phyloP scores from a whole-genome alignment of 2,888 invertebrate species.

The Sminthurinus aureus region DNA sequence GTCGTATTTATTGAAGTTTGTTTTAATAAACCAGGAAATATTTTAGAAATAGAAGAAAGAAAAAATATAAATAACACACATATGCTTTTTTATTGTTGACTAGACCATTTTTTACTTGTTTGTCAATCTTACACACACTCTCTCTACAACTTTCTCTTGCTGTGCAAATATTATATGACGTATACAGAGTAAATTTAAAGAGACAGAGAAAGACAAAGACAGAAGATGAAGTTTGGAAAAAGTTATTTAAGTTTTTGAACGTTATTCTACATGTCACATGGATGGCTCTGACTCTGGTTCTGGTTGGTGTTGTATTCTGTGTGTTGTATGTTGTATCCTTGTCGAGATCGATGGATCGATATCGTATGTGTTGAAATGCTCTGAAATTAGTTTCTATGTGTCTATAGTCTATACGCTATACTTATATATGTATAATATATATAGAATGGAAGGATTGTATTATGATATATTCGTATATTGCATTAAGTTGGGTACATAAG shows the following conservation, averaged over 20 bases:
- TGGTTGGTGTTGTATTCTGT: too few species aligned
- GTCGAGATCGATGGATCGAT: conserved; percentile 39
- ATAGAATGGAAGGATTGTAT: neutral
- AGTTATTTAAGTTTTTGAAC: neutral
- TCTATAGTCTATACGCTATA: neutral
- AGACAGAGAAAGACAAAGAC: neutral
- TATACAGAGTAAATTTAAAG: neutral
- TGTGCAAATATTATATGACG: too few species aligned
- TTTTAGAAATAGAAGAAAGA: too few species aligned
- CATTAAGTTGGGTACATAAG: too few species aligned
- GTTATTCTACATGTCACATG: conserved; percentile 29
- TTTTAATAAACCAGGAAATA: too few species aligned
- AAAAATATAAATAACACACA: too few species aligned
- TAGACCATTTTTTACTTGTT: too few species aligned
- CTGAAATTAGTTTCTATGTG: neutral
- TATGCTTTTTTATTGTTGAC: too few species aligned
- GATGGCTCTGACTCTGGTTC: conserved; percentile 29
- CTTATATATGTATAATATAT: neutral
- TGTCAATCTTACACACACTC: too few species aligned
- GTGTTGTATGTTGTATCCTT: neutral
- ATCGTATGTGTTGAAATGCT: conserved; percentile 23
- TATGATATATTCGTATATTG: too few species aligned
- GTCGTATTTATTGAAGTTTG: too few species aligned
- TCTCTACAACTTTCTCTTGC: too few species aligned
- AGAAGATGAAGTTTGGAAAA: neutral